Conservation (phyloP, 23 tunicate species). For the Ascidia mentula region DNA sequence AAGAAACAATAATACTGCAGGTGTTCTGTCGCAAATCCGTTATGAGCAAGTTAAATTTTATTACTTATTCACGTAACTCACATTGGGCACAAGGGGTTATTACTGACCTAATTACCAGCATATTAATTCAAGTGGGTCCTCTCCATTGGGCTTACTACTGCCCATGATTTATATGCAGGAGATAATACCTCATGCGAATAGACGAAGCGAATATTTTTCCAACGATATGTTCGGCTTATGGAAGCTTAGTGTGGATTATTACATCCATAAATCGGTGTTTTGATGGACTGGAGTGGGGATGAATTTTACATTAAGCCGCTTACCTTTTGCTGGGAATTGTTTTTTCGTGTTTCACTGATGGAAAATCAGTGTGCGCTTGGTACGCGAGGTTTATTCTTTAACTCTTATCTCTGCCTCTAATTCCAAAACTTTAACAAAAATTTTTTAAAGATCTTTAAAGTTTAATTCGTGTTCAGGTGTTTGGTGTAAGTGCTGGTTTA, state of each 20-base stretch:
- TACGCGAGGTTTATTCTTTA: too few relatives aligned
- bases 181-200: not conserved
- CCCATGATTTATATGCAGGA: not conserved
- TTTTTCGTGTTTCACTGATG: not conserved
- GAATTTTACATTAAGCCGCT: not conserved
- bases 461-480: too few relatives aligned
- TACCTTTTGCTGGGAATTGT: not conserved
- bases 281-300: not conserved
- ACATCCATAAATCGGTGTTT: not conserved
- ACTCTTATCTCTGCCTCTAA: too few relatives aligned
- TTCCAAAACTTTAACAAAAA: too few relatives aligned
- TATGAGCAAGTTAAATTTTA: too few relatives aligned
- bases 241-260: not conserved
- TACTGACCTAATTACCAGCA: not conserved
- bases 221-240: not conserved
- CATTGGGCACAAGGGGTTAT: not conserved
- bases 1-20: too few relatives aligned
- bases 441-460: too few relatives aligned
- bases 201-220: too few relatives aligned
- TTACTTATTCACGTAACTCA: too few relatives aligned
- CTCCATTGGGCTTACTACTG: not conserved
- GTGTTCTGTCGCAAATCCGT: too few relatives aligned
- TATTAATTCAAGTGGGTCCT: constrained; percentile 4
- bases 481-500: too few relatives aligned
- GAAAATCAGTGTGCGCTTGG: too few relatives aligned